Conservation (phyloP, 1,140 invertebrate genomes). For the Lepidotrigona ventralis region DNA sequence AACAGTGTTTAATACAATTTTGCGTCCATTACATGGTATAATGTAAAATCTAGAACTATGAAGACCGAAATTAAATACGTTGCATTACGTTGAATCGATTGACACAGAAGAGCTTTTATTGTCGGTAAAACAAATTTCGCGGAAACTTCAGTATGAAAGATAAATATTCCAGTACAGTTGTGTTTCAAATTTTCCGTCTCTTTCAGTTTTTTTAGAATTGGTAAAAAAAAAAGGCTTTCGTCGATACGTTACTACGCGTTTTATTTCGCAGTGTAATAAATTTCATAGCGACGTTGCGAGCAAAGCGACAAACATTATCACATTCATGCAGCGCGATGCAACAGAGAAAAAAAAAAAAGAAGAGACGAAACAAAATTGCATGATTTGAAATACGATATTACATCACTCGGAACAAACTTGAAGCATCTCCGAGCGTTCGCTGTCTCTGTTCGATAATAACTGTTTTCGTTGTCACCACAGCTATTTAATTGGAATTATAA, state of each 20-base stretch:
- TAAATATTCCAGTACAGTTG: neutral
- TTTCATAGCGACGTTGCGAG: neutral
- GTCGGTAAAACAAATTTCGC: neutral
- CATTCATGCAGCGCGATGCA: neutral
- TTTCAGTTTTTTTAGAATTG: neutral
- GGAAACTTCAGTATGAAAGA: neutral
- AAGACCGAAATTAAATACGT: neutral
- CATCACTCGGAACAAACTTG: neutral
- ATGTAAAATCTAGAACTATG: neutral
- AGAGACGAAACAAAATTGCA: neutral
- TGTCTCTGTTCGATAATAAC: neutral
- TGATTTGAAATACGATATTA: neutral
- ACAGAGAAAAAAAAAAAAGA: neutral
- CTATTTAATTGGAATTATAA: too few species aligned
- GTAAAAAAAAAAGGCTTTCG: neutral
- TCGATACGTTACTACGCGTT: conserved; percentile 2
- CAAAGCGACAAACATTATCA: conserved; percentile 9
- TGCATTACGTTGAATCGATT: neutral
- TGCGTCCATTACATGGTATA: neutral
- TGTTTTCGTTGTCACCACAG: too few species aligned
- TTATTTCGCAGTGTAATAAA: neutral
- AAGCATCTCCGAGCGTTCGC: neutral
- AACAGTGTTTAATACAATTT: neutral
- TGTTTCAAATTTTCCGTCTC: neutral
- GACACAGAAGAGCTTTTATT: neutral